Evolutionary conservation across 2,113 vertebrate species (phyloP), one percentile per base, ranked within the genome.

Genomic region (Chlorodrepanis virens): DNA sequence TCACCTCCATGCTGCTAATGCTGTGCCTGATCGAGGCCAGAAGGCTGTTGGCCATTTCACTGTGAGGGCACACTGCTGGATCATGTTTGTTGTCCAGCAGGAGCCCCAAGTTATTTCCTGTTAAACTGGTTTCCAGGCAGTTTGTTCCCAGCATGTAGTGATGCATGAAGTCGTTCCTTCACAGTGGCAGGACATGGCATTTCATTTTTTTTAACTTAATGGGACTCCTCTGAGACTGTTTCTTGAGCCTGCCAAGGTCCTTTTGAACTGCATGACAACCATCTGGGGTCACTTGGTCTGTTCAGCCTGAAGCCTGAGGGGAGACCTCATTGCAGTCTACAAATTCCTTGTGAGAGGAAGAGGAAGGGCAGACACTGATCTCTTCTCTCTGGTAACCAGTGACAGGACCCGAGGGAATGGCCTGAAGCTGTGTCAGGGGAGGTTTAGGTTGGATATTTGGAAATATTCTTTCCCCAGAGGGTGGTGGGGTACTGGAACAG

Each of bases 81-180:
- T 47, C 69, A 69, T 0, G 0, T 56, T 37, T 2, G 0, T 14
- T 61, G 22, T 25, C 42, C 16, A n/a, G 23, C 33, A 35, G 40
- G 33, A 85, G 9, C 52, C 33, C 11, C 50, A 78, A 60, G 13
- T 21, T 2, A 45, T 29, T 42, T 74, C 25, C 44, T 69, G 5
- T 31, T 65, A 81, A 76, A 64, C 16, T 52, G 14, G 7, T 60
- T 87, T 77, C 50, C 39, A 50, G 8, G 13, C 4, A 54, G 20
- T 19, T 28, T 14, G 14, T 60, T 14, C 33, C 28, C 35, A 74
- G 23, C 20, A 50, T 1, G 3, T 16, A 63, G 28, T 40, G 28
- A 18, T n/a, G 12, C 35, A 24, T 29, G n/a, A 33, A 59, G 23
- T 64, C 64, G 31, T 9, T 81, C 35, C 20, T 74, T 84, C 25